phyloP scores from a whole-genome alignment of 2,888 invertebrate species.

The Capitulum mitella region DNA sequence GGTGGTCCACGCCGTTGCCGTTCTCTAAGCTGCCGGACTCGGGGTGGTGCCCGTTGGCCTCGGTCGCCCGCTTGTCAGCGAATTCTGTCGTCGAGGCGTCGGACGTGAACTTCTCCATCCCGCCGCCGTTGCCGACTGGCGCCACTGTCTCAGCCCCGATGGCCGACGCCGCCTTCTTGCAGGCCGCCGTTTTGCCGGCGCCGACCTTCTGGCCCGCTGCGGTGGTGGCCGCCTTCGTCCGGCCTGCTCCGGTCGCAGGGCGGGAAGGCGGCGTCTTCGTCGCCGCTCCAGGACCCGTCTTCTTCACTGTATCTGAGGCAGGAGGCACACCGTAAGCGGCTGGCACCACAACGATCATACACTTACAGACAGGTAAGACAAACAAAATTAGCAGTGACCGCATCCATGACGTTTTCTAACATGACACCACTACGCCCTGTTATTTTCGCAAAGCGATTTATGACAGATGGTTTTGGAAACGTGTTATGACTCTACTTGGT shows the following conservation, averaged over 20 bases:
- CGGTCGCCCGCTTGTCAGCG: neutral
- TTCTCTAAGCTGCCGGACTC: neutral
- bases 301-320: constrained; percentile 7
- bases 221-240: neutral
- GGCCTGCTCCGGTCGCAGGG: neutral
- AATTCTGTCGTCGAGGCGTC: neutral
- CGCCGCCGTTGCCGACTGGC: neutral
- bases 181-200: neutral
- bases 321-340: neutral
- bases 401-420: no score
- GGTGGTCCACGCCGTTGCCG: constrained; percentile 5
- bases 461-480: no score
- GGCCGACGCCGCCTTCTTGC: neutral
- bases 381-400: no score
- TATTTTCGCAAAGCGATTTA: no score
- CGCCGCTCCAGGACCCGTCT: neutral
- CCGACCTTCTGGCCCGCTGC: neutral
- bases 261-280: neutral
- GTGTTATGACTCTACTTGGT: no score
- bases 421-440: no score
- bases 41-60: neutral
- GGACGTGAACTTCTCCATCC: constrained; percentile 7
- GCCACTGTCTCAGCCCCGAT: neutral
- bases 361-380: no score
- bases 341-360: no score